Base-by-base conservation (phyloP, 1,140 invertebrate genomes). In the Ctenoplectra terminalis region DNA sequence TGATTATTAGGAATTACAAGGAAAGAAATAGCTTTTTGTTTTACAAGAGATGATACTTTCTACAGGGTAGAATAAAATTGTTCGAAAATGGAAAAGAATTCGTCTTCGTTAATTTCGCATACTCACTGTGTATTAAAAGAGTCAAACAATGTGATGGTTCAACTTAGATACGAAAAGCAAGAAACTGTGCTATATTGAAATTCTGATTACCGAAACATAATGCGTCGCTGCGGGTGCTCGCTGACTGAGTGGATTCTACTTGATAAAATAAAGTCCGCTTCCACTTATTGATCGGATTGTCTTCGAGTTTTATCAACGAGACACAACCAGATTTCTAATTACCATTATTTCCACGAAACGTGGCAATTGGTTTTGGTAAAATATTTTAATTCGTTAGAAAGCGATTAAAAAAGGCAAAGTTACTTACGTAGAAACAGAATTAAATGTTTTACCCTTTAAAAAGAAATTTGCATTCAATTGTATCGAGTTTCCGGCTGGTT, bases 261-360 rank as follows among this genome's bases (percentile, higher is more conserved):
- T 29, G 63, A 73, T 83, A 87, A 81, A 87, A 87, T 79, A 64
- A 79, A 84, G 72, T 77, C 69, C 34, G 37, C 61, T 70, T 84
- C 61, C 54, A 87, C 61, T 86, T 87, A 87, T 87, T 87, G 86
- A 87, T 87, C 84, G 82, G 37, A 64, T 82, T 77, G 64, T 70
- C 50, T 34, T 66, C 29, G 52, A 31, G 48, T 79, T 61, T 71
- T 54, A 72, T 79, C 67, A 82, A 54, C 75, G 58, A 79, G 64
- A 64, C 46, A 54, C 58, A 52, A 6, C 29, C 48, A 50, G 50
- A 46, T 17, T 66, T 75, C 8, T 46, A 74, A 75, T 75, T 54
- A 48, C 2, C 13, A 60, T 26, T 26, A 37, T 60, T 60, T 34
- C 2, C 5, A 7, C 43, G 37, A 69, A 43, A 34, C 4, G 23